Evolutionary conservation across 2,888 invertebrate genomes (phyloP).

Genomic region (Cacoxenus indagator): DNA sequence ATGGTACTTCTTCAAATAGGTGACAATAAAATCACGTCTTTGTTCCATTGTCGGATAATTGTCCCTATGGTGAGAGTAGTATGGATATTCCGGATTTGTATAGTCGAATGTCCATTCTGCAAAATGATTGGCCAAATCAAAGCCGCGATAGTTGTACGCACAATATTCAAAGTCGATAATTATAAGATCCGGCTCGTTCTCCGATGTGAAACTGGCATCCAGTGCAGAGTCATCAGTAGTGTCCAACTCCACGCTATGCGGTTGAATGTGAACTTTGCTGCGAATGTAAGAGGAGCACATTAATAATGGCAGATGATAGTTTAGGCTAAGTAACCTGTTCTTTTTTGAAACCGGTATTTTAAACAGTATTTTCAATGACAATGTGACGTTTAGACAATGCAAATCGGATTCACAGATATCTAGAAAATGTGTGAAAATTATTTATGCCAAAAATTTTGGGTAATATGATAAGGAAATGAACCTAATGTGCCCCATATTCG

Average conservation of each 20-base stretch:
- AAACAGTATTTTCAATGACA: background rate
- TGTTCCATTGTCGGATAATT: conserved; percentile 84
- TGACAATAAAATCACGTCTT: conserved; percentile 61
- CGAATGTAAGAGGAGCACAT: background rate
- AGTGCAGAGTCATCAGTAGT: conserved; percentile 64
- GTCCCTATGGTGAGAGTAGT: conserved; percentile 77
- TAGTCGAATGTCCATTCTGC: conserved; percentile 94
- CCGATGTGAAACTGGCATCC: conserved; percentile 54
- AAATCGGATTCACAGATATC: conserved; percentile 12
- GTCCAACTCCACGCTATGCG: conserved; percentile 47
- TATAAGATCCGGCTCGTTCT: conserved; percentile 75
- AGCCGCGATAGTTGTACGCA: conserved; percentile 93
- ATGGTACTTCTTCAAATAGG: conserved; percentile 65
- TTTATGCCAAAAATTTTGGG: conserved; percentile 16
- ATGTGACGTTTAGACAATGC: conserved; percentile 3
- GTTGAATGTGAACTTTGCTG: conserved; percentile 37
- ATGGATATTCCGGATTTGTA: conserved; percentile 82
- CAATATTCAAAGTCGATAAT: conserved; percentile 96
- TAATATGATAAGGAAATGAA: conserved; percentile 4
- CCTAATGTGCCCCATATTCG: background rate
- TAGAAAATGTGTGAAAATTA: conserved; percentile 23
- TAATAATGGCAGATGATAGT: background rate
- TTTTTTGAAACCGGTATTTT: conserved; percentile 34
- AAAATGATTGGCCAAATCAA: conserved; percentile 96
- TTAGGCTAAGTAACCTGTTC: conserved; percentile 47